Evolutionary conservation across 2,113 vertebrate genomes (phyloP), one percentile per base, ranked within the genome.

Genomic region (Aldabrachelys gigantea): DNA sequence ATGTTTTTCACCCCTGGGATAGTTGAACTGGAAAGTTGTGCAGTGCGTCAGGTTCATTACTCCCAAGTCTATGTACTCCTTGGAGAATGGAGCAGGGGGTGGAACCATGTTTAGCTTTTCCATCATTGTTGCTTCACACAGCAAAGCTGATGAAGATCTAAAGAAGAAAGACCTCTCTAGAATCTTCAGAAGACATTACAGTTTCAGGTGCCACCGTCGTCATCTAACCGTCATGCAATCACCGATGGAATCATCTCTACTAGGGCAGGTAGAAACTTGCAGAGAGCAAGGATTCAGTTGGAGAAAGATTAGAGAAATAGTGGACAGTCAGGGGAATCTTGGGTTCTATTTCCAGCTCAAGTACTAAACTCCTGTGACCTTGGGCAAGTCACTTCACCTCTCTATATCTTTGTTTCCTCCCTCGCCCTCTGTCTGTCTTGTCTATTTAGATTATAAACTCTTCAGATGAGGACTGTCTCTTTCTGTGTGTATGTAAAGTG

Each of bases 371-470:
- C 6, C 29, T 81, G 13, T 89, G 24, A 24, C 47, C 62, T 80
- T 89, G 72, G 17, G 83, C 22, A 83, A 81, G 87, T 95, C 5
- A 62, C 93, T 94, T 88, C 29, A 86, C 31, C 69, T 83, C 49
- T 47, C 65, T n/a, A n/a, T 0, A 0, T 88, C 0, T 35, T 65
- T 54, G 7, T 41, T 80, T 79, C 90, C 11, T 22, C 19, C 57
- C 56, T 5, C 9, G 16, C 5, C 27, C 84, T 92, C 85, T 12
- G 3, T 5, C 1, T 86, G 22, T 78, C 87, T 92, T 54, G 53
- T 8, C 57, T 79, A 50, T 25, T 31, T 54, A 35, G 8, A 10
- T 83, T 92, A 21, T 90, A 57, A 93, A 82, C 38, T 79, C 72
- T 76, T 76, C 85, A 92, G 84, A 79, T 82, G 94, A 83, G 35